These are phyloP conservation scores for Euura saliciscinereae DNA, from an alignment of 1,140 invertebrate genomes.

Conservation along the genomic window DNA sequence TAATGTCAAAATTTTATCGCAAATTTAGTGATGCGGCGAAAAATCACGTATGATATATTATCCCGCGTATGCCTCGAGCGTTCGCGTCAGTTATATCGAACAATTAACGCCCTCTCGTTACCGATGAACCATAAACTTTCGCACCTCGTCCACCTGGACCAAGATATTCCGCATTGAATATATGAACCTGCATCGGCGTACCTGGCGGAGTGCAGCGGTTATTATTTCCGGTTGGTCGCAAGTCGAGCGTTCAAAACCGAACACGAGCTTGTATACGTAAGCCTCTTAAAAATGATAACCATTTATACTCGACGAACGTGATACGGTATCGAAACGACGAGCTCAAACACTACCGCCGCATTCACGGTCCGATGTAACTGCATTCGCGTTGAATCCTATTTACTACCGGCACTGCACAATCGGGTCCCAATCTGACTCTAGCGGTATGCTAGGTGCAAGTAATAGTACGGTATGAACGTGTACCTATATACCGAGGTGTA, in stretches of 20 bases:
- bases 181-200: too few species aligned
- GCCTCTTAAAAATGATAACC: constrained; percentile 2
- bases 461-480: not conserved
- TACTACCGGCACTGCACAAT: not conserved
- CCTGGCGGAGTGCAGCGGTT: too few species aligned
- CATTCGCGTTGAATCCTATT: constrained; percentile 5
- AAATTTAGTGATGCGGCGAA: too few species aligned
- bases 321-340: not conserved
- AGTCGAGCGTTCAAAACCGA: not conserved
- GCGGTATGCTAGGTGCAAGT: not conserved
- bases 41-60: too few species aligned
- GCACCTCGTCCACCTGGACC: too few species aligned
- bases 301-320: not conserved
- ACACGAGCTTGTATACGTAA: not conserved
- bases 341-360: not conserved
- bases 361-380: not conserved
- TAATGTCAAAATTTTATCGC: too few species aligned
- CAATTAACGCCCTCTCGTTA: too few species aligned
- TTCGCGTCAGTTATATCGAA: too few species aligned
- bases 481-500: not conserved
- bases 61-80: too few species aligned
- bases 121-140: too few species aligned
- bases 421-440: not conserved
- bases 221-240: not conserved
- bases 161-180: too few species aligned